Base-by-base conservation (phyloP, 2,888 invertebrate genomes). In the Nemurella pictetii region DNA sequence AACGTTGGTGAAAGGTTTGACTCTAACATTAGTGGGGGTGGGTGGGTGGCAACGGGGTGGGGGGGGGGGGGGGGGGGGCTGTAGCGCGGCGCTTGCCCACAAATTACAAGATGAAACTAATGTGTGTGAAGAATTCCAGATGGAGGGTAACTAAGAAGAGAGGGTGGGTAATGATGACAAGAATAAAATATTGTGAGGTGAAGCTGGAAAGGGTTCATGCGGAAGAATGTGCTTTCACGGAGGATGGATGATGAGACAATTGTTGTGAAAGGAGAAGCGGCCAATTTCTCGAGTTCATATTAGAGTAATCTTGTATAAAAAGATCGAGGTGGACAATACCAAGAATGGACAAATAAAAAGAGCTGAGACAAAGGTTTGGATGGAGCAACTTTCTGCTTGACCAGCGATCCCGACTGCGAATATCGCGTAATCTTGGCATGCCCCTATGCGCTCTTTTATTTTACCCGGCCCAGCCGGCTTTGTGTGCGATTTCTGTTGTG, bases 91-190 rank as follows among this genome's bases (percentile, higher is more conserved):
- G 78, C 26, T n/a, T 29, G 78, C 36, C 55, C 36, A 81, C 81
- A 84, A 81, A 85, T 75, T 77, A 83, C 77, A 75, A 55, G 75
- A 30, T 80, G 75, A 83, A 87, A 84, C 72, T 72, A 80, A 80
- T 84, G 85, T 86, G 82, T 84, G 85, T 83, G 84, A 85, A 84
- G 84, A 82, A 81, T 85, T 35, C 81, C 83, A 85, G 85, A 84
- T 78, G 86, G 80, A 74, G 72, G 35, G 75, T 73, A 82, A 84
- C 75, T 82, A 83, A 85, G 78, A 75, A 74, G 74, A 72, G 83
- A 83, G 75, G 83, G 75, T 80, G 20, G 75, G 30, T 80, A 80
- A 82, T 78, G 85, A 85, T 85, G 85, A 85, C 85, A 83, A 78
- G 80, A 84, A 85, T 85, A 80, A 85, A 85, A 83, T 83, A 78